Conservation (phyloP, 2,113 vertebrate species). For the Sorex araneus region DNA sequence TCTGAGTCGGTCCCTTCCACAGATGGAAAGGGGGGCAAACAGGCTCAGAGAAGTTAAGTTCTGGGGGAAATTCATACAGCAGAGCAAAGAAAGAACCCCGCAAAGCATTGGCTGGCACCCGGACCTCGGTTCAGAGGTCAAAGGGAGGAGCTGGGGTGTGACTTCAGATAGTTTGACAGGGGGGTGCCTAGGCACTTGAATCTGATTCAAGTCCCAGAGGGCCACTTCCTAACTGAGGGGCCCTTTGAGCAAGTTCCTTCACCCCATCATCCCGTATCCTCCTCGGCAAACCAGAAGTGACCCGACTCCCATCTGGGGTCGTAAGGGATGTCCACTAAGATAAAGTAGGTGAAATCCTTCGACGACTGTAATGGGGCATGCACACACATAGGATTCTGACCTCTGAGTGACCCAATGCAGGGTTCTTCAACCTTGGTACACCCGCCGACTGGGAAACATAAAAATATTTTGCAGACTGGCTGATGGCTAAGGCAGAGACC, state of each 20-base stretch:
- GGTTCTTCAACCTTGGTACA: too few species aligned
- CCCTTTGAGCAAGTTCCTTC: neutral
- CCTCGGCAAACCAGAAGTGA: neutral
- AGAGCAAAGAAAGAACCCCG: neutral
- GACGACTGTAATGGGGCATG: neutral
- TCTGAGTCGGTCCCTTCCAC: neutral
- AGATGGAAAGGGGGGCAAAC: neutral
- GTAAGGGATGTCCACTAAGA: neutral
- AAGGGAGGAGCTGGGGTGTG: too few species aligned
- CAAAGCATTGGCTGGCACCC: neutral
- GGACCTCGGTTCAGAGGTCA: neutral
- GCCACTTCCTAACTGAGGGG: neutral
- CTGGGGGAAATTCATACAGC: neutral
- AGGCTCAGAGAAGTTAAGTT: neutral
- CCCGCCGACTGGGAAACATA: too few species aligned
- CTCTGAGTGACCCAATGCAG: neutral
- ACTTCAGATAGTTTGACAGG: too few species aligned
- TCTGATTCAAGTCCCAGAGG: neutral
- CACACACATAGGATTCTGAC: neutral
- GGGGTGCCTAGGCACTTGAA: neutral
- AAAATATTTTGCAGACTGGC: too few species aligned
- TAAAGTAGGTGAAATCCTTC: neutral
- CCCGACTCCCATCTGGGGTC: neutral
- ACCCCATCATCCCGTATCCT: conserved; percentile 21
- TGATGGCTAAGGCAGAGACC: too few species aligned